phyloP scores from a whole-genome alignment of 2,113 vertebrate species.

The Pedetes capensis region DNA sequence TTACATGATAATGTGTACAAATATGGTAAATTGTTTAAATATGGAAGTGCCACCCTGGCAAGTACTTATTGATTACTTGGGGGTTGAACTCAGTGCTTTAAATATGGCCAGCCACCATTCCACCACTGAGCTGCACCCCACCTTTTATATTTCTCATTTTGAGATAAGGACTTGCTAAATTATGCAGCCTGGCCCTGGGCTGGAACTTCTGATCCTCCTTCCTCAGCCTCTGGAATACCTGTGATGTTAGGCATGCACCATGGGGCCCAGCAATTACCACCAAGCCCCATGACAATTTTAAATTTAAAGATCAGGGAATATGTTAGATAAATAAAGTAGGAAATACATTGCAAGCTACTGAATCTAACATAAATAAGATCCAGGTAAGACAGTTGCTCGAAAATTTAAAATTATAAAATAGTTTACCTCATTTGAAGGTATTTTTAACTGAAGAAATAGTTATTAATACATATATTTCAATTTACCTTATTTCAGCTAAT shows the following conservation, averaged over 20 bases:
- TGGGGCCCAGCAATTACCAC: too few relatives aligned
- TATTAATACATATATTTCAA: background rate
- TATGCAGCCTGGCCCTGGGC: too few relatives aligned
- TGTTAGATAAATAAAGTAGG: background rate
- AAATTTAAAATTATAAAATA: background rate
- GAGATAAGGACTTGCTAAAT: too few relatives aligned
- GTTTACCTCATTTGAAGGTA: background rate
- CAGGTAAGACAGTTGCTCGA: background rate
- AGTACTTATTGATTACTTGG: too few relatives aligned
- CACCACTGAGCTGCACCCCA: too few relatives aligned
- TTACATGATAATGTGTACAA: background rate
- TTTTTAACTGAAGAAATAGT: background rate
- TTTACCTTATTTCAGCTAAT: background rate
- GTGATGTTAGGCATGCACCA: too few relatives aligned
- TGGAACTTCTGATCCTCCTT: too few relatives aligned
- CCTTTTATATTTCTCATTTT: too few relatives aligned
- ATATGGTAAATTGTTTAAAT: background rate
- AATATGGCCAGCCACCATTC: too few relatives aligned
- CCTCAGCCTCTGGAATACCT: too few relatives aligned
- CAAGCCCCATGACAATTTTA: background rate
- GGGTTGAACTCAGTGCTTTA: too few relatives aligned
- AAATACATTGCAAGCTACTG: background rate
- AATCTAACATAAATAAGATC: background rate
- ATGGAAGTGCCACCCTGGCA: background rate
- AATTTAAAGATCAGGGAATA: background rate